phyloP scores from a whole-genome alignment of 23 tunicate species.

The Styela plicata region DNA sequence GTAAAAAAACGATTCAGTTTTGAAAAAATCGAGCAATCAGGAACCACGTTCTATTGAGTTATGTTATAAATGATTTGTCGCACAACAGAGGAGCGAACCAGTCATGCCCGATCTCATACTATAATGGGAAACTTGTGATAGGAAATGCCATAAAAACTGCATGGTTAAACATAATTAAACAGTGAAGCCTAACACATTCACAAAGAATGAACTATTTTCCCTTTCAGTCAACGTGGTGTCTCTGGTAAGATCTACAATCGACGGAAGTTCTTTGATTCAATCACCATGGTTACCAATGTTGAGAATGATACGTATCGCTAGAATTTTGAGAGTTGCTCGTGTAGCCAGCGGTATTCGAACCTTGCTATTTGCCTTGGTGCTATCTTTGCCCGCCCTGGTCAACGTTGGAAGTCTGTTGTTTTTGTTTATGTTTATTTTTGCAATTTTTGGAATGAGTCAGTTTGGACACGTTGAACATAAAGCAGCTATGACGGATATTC shows the following conservation, averaged over 20 bases:
- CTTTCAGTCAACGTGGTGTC: slow-evolving; percentile 57
- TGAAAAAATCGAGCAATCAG: too few relatives aligned
- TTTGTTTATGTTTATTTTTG: slow-evolving; percentile 75
- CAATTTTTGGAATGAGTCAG: slow-evolving; percentile 88
- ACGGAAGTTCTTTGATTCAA: slow-evolving; percentile 7
- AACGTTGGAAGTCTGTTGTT: slow-evolving; percentile 74
- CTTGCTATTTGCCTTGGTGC: slow-evolving; percentile 76
- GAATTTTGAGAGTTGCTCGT: slow-evolving; percentile 73
- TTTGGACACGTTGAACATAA: slow-evolving; percentile 59
- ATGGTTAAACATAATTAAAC: too few relatives aligned
- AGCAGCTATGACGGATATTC: slow-evolving; percentile 63
- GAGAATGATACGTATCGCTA: slow-evolving; percentile 68
- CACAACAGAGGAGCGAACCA: too few relatives aligned
- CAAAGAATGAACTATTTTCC: not conserved
- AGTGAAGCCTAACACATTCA: not conserved
- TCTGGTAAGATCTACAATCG: not conserved
- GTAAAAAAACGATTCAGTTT: too few relatives aligned
- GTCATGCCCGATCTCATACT: too few relatives aligned
- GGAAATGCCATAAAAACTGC: too few relatives aligned
- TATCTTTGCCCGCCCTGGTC: slow-evolving; percentile 75
- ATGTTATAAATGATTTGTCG: too few relatives aligned
- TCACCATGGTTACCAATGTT: slow-evolving; percentile 91
- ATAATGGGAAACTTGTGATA: too few relatives aligned
- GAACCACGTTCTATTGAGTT: too few relatives aligned
- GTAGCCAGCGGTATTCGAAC: slow-evolving; percentile 85